Evolutionary conservation across 2,113 vertebrate genomes (phyloP).

Genomic region (Chaenocephalus aceratus): DNA sequence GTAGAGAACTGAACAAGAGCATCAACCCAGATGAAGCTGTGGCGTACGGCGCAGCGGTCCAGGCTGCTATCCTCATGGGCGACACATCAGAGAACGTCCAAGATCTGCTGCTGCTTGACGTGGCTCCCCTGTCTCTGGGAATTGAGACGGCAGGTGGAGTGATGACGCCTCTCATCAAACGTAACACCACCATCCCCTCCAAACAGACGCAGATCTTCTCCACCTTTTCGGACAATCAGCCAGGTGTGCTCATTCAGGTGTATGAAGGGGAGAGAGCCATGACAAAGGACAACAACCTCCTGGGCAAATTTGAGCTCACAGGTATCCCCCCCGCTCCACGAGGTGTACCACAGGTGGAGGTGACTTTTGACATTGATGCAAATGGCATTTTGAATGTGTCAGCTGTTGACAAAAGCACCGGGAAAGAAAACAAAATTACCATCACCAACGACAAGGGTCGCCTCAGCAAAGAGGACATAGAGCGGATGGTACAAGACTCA

Average conservation of each 20-base stretch:
- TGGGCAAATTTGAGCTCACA: conserved; percentile 79
- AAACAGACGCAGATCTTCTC: conserved; percentile 82
- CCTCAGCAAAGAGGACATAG: conserved; percentile 78
- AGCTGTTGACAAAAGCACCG: conserved; percentile 72
- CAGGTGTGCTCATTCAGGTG: conserved; percentile 76
- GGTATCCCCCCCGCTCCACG: conserved; percentile 75
- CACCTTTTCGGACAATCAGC: conserved; percentile 79
- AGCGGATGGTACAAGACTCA: conserved; percentile 77
- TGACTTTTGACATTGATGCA: conserved; percentile 77
- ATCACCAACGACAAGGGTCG: conserved; percentile 80
- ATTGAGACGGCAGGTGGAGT: conserved; percentile 79
- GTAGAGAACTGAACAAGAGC: conserved; percentile 79
- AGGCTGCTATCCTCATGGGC: conserved; percentile 79
- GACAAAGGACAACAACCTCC: conserved; percentile 81
- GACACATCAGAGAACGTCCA: conserved; percentile 80
- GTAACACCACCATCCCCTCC: conserved; percentile 80
- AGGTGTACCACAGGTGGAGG: conserved; percentile 72
- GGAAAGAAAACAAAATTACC: conserved; percentile 81
- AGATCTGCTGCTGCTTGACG: conserved; percentile 78
- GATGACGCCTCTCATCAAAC: conserved; percentile 77
- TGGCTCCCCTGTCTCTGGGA: conserved; percentile 74
- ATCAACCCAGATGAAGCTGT: conserved; percentile 81
- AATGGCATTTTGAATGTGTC: conserved; percentile 80
- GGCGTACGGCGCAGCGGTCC: conserved; percentile 76
- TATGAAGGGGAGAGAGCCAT: conserved; percentile 80